Percentiles rank a stretch among this genome's conserved stretches.
These are phyloP conservation scores for Prosopocoilus inquinatus DNA, from an alignment of 2,888 invertebrate genomes.

Conservation along the genomic window DNA sequence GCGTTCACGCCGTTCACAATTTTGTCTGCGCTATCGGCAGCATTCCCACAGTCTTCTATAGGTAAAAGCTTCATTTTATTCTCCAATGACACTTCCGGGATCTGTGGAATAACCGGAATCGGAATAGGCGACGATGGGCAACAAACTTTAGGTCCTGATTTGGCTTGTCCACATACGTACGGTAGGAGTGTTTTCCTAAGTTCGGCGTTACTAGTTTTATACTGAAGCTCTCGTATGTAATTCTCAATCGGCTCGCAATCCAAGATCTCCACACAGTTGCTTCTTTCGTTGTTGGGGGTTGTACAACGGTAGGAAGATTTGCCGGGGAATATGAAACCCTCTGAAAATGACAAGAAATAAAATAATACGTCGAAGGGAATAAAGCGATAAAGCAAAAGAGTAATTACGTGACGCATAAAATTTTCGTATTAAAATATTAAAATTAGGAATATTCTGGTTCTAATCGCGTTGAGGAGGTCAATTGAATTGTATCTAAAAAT, in stretches of 20 bases:
- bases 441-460: too few species aligned
- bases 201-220: neutral
- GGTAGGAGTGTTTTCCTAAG: neutral
- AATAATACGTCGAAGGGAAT: too few species aligned
- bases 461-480: too few species aligned
- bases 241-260: conserved; percentile 6
- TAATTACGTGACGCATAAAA: too few species aligned
- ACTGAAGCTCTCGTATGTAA: neutral
- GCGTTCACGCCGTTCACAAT: conserved; percentile 59
- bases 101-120: conserved; percentile 36
- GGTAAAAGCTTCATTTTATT: conserved; percentile 43
- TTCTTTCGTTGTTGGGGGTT: conserved; percentile 4
- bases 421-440: too few species aligned
- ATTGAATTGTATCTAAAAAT: too few species aligned
- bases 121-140: conserved; percentile 17
- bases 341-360: too few species aligned
- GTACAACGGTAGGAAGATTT: neutral
- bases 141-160: conserved; percentile 16
- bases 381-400: too few species aligned
- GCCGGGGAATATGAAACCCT: too few species aligned
- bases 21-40: conserved; percentile 15
- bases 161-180: conserved; percentile 1
- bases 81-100: conserved; percentile 12
- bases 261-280: neutral
- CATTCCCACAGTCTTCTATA: conserved; percentile 55